phyloP scores from a whole-genome alignment of 1,140 invertebrate species.

The Scaptodrosophila lebanonensis region DNA sequence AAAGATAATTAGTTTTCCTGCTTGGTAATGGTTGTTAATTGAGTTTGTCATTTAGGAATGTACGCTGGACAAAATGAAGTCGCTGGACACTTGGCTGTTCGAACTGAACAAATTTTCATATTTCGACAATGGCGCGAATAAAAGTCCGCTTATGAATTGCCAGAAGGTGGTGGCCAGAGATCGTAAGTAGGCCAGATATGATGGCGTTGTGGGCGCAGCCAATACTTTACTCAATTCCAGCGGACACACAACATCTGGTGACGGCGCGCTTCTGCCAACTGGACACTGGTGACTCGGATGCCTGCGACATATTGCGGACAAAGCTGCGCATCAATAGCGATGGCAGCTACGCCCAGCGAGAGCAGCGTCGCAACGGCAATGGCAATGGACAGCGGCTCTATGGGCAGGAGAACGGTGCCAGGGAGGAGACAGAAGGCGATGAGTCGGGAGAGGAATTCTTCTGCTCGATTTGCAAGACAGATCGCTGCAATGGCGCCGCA shows the following conservation, averaged over 20 bases:
- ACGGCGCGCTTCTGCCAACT: conserved; percentile 71
- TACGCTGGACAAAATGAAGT: conserved; percentile 69
- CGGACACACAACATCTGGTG: conserved; percentile 49
- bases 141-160: conserved; percentile 67
- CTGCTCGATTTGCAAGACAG: conserved; percentile 59
- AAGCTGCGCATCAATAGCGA: conserved; percentile 42
- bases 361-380: too few relatives aligned
- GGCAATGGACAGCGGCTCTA: conserved; percentile 17
- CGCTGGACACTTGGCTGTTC: conserved; percentile 67
- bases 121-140: conserved; percentile 64
- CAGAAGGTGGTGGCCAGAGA: conserved; percentile 72
- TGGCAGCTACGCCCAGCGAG: conserved; percentile 12
- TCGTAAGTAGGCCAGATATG: conserved; percentile 46
- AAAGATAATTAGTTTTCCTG: too few relatives aligned
- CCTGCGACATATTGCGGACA: conserved; percentile 55
- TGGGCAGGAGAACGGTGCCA: conserved; percentile 34
- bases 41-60: conserved; percentile 46
- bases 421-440: conserved; percentile 28
- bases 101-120: conserved; percentile 67
- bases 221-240: conserved; percentile 19
- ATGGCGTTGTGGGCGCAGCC: not conserved
- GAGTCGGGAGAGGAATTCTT: conserved; percentile 51
- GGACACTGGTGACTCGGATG: conserved; percentile 69
- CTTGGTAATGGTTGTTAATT: not conserved
- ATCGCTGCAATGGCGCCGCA: conserved; percentile 60